Conservation (phyloP, 2,888 invertebrate genomes). For the Rhogogaster chlorosoma region DNA sequence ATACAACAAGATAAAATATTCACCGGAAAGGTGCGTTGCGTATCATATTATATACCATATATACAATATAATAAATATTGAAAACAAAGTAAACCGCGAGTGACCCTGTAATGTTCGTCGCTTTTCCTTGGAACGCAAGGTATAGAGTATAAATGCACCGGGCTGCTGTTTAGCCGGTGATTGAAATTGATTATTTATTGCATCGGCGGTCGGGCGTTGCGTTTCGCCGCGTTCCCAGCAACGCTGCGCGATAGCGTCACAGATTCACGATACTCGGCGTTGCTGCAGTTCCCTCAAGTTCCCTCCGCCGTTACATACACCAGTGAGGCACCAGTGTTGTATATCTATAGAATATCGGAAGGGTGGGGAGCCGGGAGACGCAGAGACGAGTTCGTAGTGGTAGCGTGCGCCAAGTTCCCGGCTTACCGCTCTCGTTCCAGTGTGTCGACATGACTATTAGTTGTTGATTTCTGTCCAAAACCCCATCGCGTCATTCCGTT, state of each 20-base stretch:
- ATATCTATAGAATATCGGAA: background rate
- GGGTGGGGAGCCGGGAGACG: conserved; percentile 23
- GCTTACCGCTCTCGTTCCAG: conserved; percentile 8
- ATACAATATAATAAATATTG: background rate
- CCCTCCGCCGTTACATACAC: background rate
- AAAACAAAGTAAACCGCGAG: background rate
- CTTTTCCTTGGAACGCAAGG: conserved; percentile 24
- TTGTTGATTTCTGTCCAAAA: conserved; percentile 29
- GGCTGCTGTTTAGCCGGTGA: conserved; percentile 1
- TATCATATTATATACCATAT: conserved; percentile 41
- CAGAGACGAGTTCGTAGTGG: background rate
- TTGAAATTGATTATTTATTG: conserved; percentile 46
- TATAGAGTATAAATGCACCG: conserved; percentile 21
- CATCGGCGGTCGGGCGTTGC: conserved; percentile 30
- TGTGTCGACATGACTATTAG: conserved; percentile 30
- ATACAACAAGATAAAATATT: conserved; percentile 13
- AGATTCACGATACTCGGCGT: background rate
- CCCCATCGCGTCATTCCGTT: background rate
- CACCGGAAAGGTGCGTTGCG: conserved; percentile 35
- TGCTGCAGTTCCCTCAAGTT: conserved; percentile 33
- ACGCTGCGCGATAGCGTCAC: conserved; percentile 29
- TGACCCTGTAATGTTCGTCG: conserved; percentile 16
- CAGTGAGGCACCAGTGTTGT: too few relatives aligned
- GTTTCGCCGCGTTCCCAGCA: conserved; percentile 8
- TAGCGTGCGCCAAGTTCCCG: conserved; percentile 29